Evolutionary conservation across 2,113 vertebrate species (phyloP), one percentile per base, ranked within the genome.

Genomic region (Myotis brandtii): DNA sequence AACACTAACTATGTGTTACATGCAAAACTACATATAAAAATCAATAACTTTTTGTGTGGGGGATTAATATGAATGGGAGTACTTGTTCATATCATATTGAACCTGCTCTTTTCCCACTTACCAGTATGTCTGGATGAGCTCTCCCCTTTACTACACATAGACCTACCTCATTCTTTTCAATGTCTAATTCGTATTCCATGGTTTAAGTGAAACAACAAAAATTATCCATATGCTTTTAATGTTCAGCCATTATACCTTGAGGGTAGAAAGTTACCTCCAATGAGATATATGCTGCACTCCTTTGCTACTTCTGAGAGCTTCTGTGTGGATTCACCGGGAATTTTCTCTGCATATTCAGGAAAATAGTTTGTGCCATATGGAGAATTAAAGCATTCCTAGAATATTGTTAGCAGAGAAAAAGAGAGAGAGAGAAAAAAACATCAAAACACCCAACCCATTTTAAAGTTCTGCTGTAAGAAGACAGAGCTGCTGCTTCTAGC

Each of bases 361-460:
- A 99, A 99, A 97, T 99, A 99, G 0, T 98, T 96, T 0, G 99
- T 99, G 89, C 99, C 99, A 96, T 99, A 99, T 0, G 99, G 99
- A 97, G 99, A 99, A 97, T 99, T 99, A 98, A 99, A 99, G 94
- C 99, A 99, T 95, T 99, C 99, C 99, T 99, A 95, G 25, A 97
- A 97, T 85, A 43, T 94, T 25, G 18, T 56, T 64, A 79, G 40
- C 46, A 37, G 59, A 93, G 40, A 79, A 90, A 66, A 79, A n/a
- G 6, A 17, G 23, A 27, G 25, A 16, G 23, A 25, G 18, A 54
- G 18, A 30, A 3, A 5, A 0, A 37, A 4, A 9, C 70, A 84
- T 7, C 20, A 23, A 73, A 89, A 62, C 69, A 92, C 6, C 27
- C 11, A 52, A 62, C 27, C 5, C 66, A 85, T 89, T n/a, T 92